These are phyloP conservation scores for Megaceryle alcyon DNA, from an alignment of 2,797 vertebrate genomes.

Conservation along the genomic window DNA sequence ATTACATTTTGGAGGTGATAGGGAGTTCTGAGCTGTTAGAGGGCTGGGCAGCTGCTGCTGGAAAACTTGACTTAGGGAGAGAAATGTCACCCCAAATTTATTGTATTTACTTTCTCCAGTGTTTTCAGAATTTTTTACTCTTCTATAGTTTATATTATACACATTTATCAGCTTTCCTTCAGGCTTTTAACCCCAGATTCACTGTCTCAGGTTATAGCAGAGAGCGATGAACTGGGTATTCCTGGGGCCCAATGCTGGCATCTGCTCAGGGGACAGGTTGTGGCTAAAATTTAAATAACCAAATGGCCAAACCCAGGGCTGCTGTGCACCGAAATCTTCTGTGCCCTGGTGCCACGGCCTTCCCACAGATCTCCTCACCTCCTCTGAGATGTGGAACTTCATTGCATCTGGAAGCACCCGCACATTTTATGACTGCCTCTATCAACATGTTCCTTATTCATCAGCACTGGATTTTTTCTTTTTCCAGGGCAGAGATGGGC, in stretches of 20 bases:
- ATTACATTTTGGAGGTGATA: not conserved
- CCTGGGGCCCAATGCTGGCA: not conserved
- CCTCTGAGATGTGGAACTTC: not conserved
- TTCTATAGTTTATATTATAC: constrained; percentile 59
- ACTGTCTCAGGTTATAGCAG: constrained; percentile 21
- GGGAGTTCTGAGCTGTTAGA: not conserved
- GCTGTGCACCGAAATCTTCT: not conserved
- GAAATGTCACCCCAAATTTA: constrained; percentile 61
- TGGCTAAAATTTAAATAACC: not conserved
- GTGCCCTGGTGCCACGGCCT: not conserved
- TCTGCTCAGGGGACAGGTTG: not conserved
- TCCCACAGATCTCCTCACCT: rapidly evolving
- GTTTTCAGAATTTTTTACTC: constrained; percentile 59
- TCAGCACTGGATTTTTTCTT: not conserved
- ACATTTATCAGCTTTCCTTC: constrained; percentile 59
- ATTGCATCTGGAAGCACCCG: not conserved
- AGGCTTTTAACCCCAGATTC: constrained; percentile 62
- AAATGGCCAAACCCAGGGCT: not conserved
- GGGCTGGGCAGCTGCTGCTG: constrained; percentile 28
- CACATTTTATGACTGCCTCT: rapidly evolving
- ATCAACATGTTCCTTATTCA: rapidly evolving
- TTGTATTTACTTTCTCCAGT: constrained; percentile 63
- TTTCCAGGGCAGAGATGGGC: not conserved
- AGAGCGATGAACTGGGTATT: constrained; percentile 17
- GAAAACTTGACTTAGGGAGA: constrained; percentile 37